Evolutionary conservation across 2,888 invertebrate genomes (phyloP).

Genomic region (Strigamia crassipes): DNA sequence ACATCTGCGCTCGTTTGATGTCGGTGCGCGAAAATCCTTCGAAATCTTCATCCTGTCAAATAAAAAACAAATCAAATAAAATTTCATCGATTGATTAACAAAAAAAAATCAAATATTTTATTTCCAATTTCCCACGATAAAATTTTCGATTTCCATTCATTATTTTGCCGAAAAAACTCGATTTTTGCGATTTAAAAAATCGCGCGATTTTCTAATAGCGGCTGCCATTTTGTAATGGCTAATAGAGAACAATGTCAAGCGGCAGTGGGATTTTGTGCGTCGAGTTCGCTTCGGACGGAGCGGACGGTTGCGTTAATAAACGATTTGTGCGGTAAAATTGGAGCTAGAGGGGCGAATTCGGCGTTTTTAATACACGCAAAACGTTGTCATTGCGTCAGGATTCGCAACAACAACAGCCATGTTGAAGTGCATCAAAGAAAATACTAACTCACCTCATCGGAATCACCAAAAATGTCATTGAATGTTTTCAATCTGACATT

Average conservation of each 20-base stretch:
- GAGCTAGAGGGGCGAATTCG: neutral
- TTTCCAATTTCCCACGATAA: too few species aligned
- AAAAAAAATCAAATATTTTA: neutral
- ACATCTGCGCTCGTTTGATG: constrained; percentile 39
- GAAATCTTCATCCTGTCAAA: constrained; percentile 48
- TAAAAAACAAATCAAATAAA: neutral
- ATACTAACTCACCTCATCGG: constrained; percentile 49
- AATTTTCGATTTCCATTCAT: too few species aligned
- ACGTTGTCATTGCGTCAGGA: constrained; percentile 4
- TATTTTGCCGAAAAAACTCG: too few species aligned
- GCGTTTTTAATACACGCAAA: neutral
- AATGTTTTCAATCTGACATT: constrained; percentile 44
- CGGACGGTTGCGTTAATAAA: neutral
- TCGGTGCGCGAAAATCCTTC: constrained; percentile 46
- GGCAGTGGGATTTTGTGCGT: neutral
- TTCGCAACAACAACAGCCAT: constrained; percentile 1
- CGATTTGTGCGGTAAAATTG: neutral
- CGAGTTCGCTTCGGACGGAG: neutral
- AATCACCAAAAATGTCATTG: constrained; percentile 48
- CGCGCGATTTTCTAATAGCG: neutral
- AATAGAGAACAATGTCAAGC: neutral
- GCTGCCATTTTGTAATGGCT: neutral
- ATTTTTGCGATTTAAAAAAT: neutral
- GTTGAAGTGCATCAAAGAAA: neutral
- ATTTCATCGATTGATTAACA: neutral